Evolutionary conservation across 2,888 invertebrate genomes (phyloP), one percentile per base, ranked within the genome.

Genomic region (Leptopilina myrica): DNA sequence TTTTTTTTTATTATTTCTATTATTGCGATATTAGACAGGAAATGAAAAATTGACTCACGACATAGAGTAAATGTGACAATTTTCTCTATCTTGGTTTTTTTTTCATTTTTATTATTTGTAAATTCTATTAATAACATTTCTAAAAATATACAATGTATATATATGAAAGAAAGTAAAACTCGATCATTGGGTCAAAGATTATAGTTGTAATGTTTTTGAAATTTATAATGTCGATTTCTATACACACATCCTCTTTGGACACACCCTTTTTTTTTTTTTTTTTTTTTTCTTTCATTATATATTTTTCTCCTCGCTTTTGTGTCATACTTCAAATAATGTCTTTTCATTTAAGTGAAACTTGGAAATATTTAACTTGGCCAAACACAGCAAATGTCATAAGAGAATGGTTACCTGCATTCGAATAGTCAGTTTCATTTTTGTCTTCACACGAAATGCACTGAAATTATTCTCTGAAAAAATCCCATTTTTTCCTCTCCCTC

Each of bases 361-460:
- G 79, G 83, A 88, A 87, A 87, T 89, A 88, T 89, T 89, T 89
- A 86, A 79, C 83, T 81, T 82, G 80, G 81, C 82, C 86, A 88
- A 89, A 89, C 84, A 86, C 15, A 65, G 15, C 46, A 59, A 59
- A 82, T 83, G 80, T 85, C 86, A 88, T 89, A 90, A 89, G 88
- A 89, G 84, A 82, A 80, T 82, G 79, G 83, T 49, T 67, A 78
- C 78, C 56, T 69, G 79, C 82, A 69, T 73, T 64, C 64, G 77
- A 76, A 73, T 77, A 81, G 81, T 83, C 86, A 88, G 88, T 89
- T 77, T 53, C 77, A 62, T 83, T 84, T 80, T 78, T 76, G 75
- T 79, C 76, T 78, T 15, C 62, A 43, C 76, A 76, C 64, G 53
- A 77, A 67, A 59, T 53, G 53, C 26, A 73, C 5, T 33, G 14